Evolutionary conservation across 1,140 invertebrate genomes (phyloP).

Genomic region (Apocrypta bakeri): DNA sequence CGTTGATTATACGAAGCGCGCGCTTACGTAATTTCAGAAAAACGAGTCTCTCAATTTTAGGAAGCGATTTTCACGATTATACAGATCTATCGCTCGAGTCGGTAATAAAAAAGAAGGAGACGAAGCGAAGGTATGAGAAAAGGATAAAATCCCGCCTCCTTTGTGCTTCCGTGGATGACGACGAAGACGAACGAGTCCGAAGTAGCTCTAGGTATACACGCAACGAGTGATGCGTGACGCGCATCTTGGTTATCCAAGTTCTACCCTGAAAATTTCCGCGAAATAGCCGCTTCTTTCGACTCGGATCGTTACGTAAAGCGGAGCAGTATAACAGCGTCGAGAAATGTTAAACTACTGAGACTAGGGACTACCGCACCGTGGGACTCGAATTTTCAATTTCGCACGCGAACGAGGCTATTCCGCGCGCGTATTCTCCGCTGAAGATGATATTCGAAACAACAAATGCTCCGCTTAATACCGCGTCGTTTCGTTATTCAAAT

Average conservation of each 20-base stretch:
- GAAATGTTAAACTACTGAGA: constrained; percentile 16
- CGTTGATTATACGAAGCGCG: neutral
- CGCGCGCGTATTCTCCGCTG: constrained; percentile 58
- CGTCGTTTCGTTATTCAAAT: neutral
- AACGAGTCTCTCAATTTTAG: no score
- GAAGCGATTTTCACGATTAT: neutral
- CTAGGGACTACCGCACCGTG: constrained; percentile 63
- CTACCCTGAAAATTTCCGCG: constrained; percentile 61
- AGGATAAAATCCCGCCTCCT: constrained; percentile 33
- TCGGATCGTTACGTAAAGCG: constrained; percentile 62
- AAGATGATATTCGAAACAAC: no score
- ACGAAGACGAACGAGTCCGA: constrained; percentile 30
- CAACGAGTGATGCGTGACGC: constrained; percentile 61
- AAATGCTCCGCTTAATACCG: neutral
- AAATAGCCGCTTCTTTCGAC: constrained; percentile 50
- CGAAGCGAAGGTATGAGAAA: neutral
- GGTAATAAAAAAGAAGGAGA: neutral
- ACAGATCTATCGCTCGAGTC: neutral
- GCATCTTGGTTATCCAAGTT: constrained; percentile 39
- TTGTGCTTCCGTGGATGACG: constrained; percentile 17
- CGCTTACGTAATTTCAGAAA: neutral
- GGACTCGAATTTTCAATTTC: constrained; percentile 69
- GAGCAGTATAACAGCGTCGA: constrained; percentile 57
- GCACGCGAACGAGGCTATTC: constrained; percentile 63
- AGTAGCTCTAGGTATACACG: neutral